Base-by-base conservation (phyloP, 2,113 vertebrate species). In the Chionodraco myersi region DNA sequence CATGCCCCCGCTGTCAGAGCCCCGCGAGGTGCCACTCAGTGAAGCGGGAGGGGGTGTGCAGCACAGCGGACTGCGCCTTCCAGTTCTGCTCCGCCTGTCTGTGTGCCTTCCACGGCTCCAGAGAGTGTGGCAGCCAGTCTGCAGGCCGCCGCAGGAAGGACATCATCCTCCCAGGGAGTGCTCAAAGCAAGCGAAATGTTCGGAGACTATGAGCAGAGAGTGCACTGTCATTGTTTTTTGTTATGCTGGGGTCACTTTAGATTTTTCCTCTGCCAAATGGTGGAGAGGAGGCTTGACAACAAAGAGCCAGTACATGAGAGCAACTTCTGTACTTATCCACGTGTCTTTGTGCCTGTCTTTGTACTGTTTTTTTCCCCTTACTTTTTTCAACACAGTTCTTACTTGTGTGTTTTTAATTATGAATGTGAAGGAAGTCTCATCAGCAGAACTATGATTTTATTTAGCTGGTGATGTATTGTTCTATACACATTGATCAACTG, bases 61-160 rank as follows among this genome's bases (percentile, higher is more conserved):
- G 96, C 93, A 94, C 94, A 77, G 91, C 88, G 1, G 93, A 96
- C 72, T 99, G 98, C 77, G 93, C 93, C 0, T 99, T 97, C 94
- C 95, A 95, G 88, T 99, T 99, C 85, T 99, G 98, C 87, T 95
- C 93, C 6, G 85, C 94, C 2, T 99, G 98, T 89, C 80, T 97
- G 76, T 95, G 94, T 79, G 89, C 94, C 23, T 97, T 97, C 77
- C 98, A 99, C 49, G 97, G 97, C 48, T 97, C 98, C 48, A 96
- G 91, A 91, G 97, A 98, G 57, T 99, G 98, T 77, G 87, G 81
- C 0, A 96, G 93, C 88, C 91, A 92, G 82, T 91, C 95, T 72
- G 88, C 76, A 63, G 95, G 95, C 53, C 62, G 84, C 16, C 93
- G 92, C 82, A 96, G 87, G 85, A 97, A 93, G 83, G 96, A 97